Conservation (phyloP, 2,888 invertebrate species). For the Protophormia terraenovae region DNA sequence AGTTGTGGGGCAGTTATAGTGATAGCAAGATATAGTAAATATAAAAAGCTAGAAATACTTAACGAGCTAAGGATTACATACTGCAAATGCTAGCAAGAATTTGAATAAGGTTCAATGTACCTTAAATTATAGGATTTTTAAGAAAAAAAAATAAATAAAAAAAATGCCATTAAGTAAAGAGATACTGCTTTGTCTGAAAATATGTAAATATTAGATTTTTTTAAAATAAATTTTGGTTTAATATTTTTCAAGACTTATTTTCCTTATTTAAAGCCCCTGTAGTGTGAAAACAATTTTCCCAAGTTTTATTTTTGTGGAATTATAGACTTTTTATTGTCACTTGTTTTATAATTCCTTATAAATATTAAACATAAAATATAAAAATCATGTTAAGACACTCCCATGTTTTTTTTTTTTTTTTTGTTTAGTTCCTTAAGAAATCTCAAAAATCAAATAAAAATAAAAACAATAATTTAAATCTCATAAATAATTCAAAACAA, state of each 20-base stretch:
- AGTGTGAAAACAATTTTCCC: background rate
- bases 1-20: background rate
- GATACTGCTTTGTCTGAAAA: no score
- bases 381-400: background rate
- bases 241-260: no score
- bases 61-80: conserved; percentile 24
- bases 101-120: background rate
- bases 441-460: background rate
- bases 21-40: background rate
- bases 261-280: background rate
- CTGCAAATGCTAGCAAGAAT: background rate
- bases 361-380: background rate
- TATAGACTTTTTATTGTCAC: background rate
- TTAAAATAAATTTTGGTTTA: no score
- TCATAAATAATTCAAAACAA: conserved; percentile 15
- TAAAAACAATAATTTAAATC: conserved; percentile 9
- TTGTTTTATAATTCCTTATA: background rate
- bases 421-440: background rate
- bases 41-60: conserved; percentile 6
- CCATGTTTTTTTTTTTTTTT: background rate
- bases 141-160: no score
- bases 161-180: no score
- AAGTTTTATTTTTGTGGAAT: background rate
- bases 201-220: no score
- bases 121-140: no score